Evolutionary conservation across 2,888 invertebrate genomes (phyloP).

Genomic region (Iselma pallidipennis): DNA sequence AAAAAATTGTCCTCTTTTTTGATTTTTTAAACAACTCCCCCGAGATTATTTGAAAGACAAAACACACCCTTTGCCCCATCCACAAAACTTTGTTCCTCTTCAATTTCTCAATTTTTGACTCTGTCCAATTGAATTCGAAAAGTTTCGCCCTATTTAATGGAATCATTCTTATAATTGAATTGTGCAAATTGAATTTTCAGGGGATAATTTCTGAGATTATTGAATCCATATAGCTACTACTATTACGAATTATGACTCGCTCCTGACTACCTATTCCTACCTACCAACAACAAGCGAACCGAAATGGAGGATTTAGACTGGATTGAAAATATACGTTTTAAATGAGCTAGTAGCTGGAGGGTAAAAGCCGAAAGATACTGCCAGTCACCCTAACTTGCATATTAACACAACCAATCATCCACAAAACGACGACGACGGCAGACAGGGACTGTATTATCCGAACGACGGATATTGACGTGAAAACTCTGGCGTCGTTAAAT

Average conservation of each 20-base stretch:
- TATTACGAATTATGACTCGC: no score
- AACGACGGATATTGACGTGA: not conserved
- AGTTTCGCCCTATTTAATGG: not conserved
- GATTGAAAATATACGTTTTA: constrained; percentile 50
- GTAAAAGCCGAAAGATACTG: constrained; percentile 48
- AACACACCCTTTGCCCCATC: not conserved
- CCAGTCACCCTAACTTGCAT: constrained; percentile 49
- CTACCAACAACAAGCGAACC: not conserved
- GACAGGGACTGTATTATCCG: not conserved
- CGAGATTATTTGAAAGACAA: no score
- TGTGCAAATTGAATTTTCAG: not conserved
- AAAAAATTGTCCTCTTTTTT: no score
- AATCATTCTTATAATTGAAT: not conserved
- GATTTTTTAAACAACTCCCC: no score
- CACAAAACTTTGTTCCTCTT: not conserved
- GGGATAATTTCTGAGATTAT: not conserved
- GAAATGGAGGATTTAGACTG: constrained; percentile 27
- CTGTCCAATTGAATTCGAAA: not conserved
- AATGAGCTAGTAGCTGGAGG: constrained; percentile 47
- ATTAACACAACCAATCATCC: constrained; percentile 33
- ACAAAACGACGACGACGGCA: constrained; percentile 10
- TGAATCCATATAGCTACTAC: not conserved
- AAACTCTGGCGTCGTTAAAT: not conserved
- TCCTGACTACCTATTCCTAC: no score
- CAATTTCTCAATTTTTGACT: not conserved